Percentiles rank a stretch among this genome's conserved stretches.
Evolutionary conservation across 2,888 invertebrate genomes (phyloP).

Genomic region (Eutolmus rufibarbis): DNA sequence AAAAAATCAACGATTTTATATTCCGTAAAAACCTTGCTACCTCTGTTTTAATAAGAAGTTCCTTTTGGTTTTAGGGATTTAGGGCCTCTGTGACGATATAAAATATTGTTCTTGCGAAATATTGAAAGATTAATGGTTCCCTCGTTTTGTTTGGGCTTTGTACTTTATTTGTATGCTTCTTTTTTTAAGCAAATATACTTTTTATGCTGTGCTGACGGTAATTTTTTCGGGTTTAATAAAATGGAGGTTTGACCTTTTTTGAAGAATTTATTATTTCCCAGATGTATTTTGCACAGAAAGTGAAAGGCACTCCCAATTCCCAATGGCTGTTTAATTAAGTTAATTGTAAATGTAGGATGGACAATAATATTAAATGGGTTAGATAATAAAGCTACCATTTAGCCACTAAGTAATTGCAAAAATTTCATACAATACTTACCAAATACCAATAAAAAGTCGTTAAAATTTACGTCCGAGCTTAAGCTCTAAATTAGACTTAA

Average conservation of each 20-base stretch:
- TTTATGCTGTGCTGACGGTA: background rate
- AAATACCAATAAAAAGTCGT: background rate
- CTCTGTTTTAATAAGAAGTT: background rate
- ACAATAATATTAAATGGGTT: background rate
- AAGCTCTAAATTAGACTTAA: too few species aligned
- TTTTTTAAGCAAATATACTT: background rate
- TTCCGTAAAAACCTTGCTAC: background rate
- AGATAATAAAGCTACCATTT: background rate
- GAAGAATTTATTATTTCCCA: background rate
- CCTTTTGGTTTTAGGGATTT: background rate
- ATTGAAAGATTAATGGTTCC: background rate
- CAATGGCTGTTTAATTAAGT: background rate
- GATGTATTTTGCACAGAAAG: background rate
- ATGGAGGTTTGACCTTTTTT: background rate
- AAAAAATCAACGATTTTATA: background rate
- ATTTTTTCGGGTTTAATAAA: background rate
- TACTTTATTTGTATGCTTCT: background rate
- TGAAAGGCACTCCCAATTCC: background rate
- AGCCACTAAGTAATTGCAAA: background rate
- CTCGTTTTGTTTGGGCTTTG: background rate
- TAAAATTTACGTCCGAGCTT: background rate
- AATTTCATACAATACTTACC: background rate
- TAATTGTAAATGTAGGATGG: background rate
- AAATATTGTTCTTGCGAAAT: background rate
- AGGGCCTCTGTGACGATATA: background rate